These are phyloP conservation scores for Herpetotheres cachinnans DNA, from an alignment of 2,113 vertebrate genomes.

Conservation along the genomic window DNA sequence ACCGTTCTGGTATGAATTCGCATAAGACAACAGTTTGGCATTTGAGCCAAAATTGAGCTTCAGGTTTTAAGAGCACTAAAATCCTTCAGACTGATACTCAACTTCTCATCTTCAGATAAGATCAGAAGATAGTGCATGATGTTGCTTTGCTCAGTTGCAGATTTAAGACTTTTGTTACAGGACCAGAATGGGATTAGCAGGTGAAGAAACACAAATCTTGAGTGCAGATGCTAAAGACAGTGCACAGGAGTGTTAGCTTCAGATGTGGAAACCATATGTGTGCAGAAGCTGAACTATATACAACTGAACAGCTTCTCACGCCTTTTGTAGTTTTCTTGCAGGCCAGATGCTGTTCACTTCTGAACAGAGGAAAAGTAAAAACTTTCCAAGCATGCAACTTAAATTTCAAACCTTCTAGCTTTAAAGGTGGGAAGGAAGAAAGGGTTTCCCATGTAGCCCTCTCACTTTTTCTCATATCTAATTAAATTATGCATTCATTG, in stretches of 20 bases:
- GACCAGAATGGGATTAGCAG: background rate
- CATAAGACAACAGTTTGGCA: background rate
- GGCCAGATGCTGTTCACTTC: background rate
- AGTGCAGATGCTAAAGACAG: background rate
- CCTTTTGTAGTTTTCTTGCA: background rate
- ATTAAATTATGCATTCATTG: background rate
- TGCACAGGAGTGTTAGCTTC: background rate
- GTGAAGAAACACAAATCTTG: background rate
- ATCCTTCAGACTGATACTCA: background rate
- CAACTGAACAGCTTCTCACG: background rate
- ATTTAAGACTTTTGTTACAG: background rate
- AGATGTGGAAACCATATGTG: rapidly evolving
- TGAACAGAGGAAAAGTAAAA: background rate
- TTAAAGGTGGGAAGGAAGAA: background rate
- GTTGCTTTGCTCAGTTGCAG: background rate
- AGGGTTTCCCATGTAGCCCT: background rate
- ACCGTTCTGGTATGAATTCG: background rate
- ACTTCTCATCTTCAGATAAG: background rate
- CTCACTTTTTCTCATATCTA: background rate
- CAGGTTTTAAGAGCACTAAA: background rate
- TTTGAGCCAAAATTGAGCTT: background rate
- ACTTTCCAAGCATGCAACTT: background rate
- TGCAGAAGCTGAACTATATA: background rate
- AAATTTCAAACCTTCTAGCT: background rate
- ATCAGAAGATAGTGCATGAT: background rate